Evolutionary conservation across 1,140 invertebrate species (phyloP).

Genomic region (Sitophilus oryzae): DNA sequence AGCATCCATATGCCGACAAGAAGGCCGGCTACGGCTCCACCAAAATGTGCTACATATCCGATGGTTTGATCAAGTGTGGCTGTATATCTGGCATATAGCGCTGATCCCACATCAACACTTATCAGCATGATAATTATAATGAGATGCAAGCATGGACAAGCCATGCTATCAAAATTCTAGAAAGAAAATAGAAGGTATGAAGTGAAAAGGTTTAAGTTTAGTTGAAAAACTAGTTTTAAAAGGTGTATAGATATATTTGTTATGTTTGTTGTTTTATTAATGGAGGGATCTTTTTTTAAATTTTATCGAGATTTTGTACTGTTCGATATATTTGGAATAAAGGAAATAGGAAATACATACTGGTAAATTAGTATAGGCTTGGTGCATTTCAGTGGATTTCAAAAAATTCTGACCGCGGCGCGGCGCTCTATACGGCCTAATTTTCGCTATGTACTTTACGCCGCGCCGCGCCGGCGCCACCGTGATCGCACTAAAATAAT

Average conservation of each 20-base stretch:
- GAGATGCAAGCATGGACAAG: slow-evolving; percentile 74
- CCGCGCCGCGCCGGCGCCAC: no score
- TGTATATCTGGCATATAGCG: slow-evolving; percentile 74
- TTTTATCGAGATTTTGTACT: no score
- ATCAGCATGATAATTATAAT: slow-evolving; percentile 69
- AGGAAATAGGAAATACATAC: no score
- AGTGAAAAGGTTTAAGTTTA: not conserved
- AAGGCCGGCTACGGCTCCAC: slow-evolving; percentile 70
- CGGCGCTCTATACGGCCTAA: no score
- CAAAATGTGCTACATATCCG: slow-evolving; percentile 84
- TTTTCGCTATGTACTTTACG: no score
- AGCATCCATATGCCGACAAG: slow-evolving; percentile 86
- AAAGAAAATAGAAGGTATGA: slow-evolving; percentile 3
- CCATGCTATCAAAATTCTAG: slow-evolving; percentile 89
- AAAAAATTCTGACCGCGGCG: no score
- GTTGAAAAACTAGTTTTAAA: not conserved
- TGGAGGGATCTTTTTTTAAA: no score
- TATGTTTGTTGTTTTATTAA: no score
- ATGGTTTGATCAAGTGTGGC: slow-evolving; percentile 52
- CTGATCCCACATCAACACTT: slow-evolving; percentile 59
- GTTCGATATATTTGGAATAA: no score
- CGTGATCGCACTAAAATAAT: no score
- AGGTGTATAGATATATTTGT: slow-evolving; percentile 37
- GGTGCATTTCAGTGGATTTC: no score
- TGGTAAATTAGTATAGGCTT: no score